Conservation (phyloP, 2,888 invertebrate species). For the Cryptosula pallasiana region DNA sequence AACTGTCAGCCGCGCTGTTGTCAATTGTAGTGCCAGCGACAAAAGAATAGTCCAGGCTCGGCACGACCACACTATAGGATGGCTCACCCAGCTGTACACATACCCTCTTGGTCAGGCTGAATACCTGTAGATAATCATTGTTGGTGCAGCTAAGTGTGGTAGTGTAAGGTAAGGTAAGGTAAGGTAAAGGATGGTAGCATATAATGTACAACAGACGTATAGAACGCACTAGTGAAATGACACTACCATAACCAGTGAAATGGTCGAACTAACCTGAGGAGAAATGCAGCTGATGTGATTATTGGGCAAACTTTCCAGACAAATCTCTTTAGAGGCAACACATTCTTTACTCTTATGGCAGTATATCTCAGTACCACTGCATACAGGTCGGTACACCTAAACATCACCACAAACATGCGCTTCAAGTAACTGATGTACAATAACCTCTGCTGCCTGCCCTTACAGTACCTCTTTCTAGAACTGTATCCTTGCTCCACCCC, state of each 20-base stretch:
- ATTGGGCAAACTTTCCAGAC: not conserved
- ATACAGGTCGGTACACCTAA: not conserved
- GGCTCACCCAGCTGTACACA: not conserved
- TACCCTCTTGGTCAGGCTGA: not conserved
- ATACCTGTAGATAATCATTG: too few species aligned
- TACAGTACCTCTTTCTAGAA: too few species aligned
- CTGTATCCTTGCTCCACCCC: too few species aligned
- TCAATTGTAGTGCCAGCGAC: not conserved
- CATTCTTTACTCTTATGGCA: not conserved
- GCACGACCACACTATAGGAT: not conserved
- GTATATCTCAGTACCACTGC: not conserved
- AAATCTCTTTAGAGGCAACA: not conserved
- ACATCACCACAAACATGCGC: too few species aligned
- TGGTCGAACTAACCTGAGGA: not conserved
- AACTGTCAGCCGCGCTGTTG: not conserved
- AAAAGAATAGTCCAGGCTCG: not conserved
- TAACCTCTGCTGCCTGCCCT: too few species aligned
- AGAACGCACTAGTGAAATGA: too few species aligned
- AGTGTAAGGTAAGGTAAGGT: too few species aligned
- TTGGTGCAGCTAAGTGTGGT: too few species aligned
- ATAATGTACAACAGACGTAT: too few species aligned
- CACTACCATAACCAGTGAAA: too few species aligned
- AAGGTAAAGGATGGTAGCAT: too few species aligned
- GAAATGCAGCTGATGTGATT: not conserved
- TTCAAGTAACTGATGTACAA: too few species aligned